Percentiles rank a stretch among this genome's conserved stretches.
Conservation (phyloP, 35 echinoderm and acorn worm species). For the Apostichopus japonicus region DNA sequence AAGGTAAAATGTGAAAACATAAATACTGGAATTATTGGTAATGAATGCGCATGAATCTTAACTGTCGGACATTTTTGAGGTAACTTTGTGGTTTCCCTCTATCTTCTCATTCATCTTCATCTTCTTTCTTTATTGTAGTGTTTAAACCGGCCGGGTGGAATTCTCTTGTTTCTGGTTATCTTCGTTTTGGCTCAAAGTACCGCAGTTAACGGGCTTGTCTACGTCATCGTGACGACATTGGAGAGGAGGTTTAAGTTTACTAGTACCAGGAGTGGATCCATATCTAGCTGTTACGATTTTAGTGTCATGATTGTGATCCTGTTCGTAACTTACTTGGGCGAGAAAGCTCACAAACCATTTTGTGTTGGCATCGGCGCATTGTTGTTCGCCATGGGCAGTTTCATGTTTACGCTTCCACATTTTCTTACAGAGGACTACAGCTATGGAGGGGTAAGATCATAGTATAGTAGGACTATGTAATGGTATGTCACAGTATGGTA, state of each 20-base stretch:
- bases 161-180: conserved; percentile 78
- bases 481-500: too few species aligned
- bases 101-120: neutral
- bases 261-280: conserved; percentile 82
- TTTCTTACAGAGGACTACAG: conserved; percentile 74
- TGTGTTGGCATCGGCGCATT: conserved; percentile 81
- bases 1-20: too few species aligned
- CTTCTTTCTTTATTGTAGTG: neutral
- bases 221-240: conserved; percentile 86
- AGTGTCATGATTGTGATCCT: conserved; percentile 85
- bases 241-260: conserved; percentile 83
- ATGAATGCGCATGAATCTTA: too few species aligned
- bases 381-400: conserved; percentile 76
- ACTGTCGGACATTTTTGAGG: too few species aligned
- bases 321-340: conserved; percentile 92
- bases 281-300: conserved; percentile 94
- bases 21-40: too few species aligned
- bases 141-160: conserved; percentile 82
- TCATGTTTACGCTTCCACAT: conserved; percentile 86
- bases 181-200: conserved; percentile 86
- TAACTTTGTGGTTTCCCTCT: too few species aligned
- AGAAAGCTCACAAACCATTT: conserved; percentile 84
- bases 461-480: too few species aligned
- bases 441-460: conserved; percentile 44
- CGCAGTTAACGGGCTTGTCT: conserved; percentile 90